Conservation (phyloP, 2,888 invertebrate genomes). For the Cinara cedri region DNA sequence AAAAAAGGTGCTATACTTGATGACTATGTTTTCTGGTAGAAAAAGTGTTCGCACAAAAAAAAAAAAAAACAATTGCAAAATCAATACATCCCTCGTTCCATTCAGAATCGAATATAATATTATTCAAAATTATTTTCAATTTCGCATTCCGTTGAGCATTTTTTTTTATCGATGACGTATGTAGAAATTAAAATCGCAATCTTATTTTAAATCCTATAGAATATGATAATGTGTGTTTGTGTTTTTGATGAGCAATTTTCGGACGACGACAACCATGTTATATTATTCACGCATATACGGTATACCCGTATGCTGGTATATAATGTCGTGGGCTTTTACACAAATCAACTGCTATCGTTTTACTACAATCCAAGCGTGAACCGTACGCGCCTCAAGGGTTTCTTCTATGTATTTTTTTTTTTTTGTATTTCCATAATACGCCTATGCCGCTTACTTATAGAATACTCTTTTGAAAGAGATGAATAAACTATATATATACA, state of each 20-base stretch:
- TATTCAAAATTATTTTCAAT: not conserved
- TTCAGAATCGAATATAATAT: too few relatives aligned
- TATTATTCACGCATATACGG: too few relatives aligned
- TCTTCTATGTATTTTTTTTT: too few relatives aligned
- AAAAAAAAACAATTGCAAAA: too few relatives aligned
- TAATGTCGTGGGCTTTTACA: not conserved
- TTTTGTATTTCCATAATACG: conserved; percentile 6
- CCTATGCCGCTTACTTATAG: not conserved
- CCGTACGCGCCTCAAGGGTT: not conserved
- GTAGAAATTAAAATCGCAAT: not conserved
- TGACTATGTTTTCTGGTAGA: too few relatives aligned
- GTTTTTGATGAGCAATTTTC: conserved; percentile 4
- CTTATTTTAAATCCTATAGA: not conserved
- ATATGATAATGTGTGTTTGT: not conserved
- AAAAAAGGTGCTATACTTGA: too few relatives aligned
- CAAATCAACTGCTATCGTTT: not conserved
- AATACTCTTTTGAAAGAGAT: not conserved
- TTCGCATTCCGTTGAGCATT: too few relatives aligned
- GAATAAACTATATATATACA: not conserved
- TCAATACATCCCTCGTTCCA: too few relatives aligned
- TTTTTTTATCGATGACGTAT: not conserved
- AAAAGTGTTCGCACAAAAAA: too few relatives aligned
- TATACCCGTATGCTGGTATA: too few relatives aligned
- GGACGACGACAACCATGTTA: not conserved
- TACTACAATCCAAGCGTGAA: conserved; percentile 3